Conservation (phyloP, 2,888 invertebrate genomes). For the Elegia similella region DNA sequence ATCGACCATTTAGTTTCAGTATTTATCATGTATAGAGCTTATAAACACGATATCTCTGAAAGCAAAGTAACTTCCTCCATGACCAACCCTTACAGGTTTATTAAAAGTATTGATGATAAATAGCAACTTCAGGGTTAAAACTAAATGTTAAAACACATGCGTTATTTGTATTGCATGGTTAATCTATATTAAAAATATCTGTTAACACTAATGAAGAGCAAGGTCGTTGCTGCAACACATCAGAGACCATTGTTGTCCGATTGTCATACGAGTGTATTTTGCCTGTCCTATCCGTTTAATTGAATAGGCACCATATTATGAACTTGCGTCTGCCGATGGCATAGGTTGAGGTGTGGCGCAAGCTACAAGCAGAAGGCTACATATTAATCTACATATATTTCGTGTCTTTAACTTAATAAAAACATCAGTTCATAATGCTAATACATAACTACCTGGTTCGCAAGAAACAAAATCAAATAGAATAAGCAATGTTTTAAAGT, state of each 20-base stretch:
- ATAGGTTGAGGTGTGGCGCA: slow-evolving; percentile 23
- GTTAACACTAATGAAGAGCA: slow-evolving; percentile 36
- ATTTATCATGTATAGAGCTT: too few species aligned
- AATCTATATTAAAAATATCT: not conserved
- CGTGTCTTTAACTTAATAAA: not conserved
- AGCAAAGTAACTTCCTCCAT: too few species aligned
- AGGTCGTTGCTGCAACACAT: slow-evolving; percentile 28
- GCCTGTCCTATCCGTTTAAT: slow-evolving; percentile 21
- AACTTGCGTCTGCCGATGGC: slow-evolving; percentile 35
- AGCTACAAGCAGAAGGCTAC: slow-evolving; percentile 7
- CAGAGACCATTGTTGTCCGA: not conserved
- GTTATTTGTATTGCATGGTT: not conserved
- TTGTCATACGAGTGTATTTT: slow-evolving; percentile 6
- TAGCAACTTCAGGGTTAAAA: not conserved
- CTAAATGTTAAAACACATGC: not conserved
- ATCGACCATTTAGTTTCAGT: too few species aligned
- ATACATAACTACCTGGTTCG: too few species aligned
- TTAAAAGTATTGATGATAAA: too few species aligned
- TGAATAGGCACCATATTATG: slow-evolving; percentile 29
- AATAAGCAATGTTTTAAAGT: too few species aligned
- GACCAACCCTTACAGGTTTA: too few species aligned
- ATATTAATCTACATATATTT: not conserved
- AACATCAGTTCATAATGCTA: not conserved
- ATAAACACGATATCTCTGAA: too few species aligned
- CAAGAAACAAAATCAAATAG: too few species aligned